Evolutionary conservation across 1,140 invertebrate genomes (phyloP).

Genomic region (Drosophila arizonae): DNA sequence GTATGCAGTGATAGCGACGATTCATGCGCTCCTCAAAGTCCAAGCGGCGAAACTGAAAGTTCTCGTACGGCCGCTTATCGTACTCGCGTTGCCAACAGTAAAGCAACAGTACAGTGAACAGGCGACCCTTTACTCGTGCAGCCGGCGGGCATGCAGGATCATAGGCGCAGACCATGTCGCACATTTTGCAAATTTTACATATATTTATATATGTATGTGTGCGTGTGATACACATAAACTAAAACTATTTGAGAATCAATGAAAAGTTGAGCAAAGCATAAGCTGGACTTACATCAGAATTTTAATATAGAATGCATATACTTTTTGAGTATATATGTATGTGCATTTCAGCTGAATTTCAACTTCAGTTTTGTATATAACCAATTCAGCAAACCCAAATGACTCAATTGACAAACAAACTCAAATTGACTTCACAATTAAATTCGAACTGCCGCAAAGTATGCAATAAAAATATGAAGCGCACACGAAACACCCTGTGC

Average conservation of each 20-base stretch:
- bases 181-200: conserved; percentile 37
- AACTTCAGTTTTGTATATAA: too few species aligned
- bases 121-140: conserved; percentile 1
- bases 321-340: too few species aligned
- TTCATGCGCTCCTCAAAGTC: conserved; percentile 68
- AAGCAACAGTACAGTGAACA: conserved; percentile 54
- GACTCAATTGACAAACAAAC: background rate
- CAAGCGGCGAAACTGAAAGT: conserved; percentile 59
- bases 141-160: background rate
- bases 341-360: background rate
- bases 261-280: conserved; percentile 18
- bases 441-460: conserved; percentile 42
- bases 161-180: conserved; percentile 49
- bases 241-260: conserved; percentile 20
- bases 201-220: background rate
- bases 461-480: conserved; percentile 13
- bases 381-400: too few species aligned
- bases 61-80: conserved; percentile 62
- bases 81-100: conserved; percentile 78
- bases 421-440: conserved; percentile 6
- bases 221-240: background rate
- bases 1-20: conserved; percentile 49
- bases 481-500: conserved; percentile 30
- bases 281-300: conserved; percentile 5
- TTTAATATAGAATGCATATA: too few species aligned